These are phyloP conservation scores for Montifringilla adamsi DNA, from an alignment of 2,113 vertebrate species.

Conservation along the genomic window DNA sequence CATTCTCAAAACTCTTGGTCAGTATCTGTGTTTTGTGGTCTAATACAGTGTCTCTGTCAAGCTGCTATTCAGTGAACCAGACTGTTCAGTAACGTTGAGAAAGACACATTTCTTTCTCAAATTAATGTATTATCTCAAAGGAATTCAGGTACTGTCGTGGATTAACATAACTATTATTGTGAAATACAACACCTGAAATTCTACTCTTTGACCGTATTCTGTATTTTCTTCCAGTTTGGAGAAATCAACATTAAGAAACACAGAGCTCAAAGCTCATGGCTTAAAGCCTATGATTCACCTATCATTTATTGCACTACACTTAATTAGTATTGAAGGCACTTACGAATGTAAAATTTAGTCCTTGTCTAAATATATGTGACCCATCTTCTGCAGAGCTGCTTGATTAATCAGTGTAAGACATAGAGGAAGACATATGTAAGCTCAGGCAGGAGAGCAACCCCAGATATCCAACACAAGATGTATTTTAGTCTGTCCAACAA, in stretches of 20 bases:
- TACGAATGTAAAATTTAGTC: not conserved
- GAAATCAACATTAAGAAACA: not conserved
- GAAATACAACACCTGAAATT: not conserved
- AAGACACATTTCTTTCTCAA: not conserved
- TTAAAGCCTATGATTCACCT: not conserved
- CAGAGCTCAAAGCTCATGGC: not conserved
- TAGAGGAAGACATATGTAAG: not conserved
- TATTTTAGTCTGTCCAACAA: not conserved
- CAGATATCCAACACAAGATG: not conserved
- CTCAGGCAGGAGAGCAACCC: not conserved
- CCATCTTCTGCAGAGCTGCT: not conserved
- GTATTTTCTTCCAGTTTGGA: not conserved
- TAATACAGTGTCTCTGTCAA: not conserved
- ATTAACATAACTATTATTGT: not conserved
- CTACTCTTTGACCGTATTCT: not conserved
- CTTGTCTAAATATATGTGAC: not conserved
- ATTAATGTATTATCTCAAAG: not conserved
- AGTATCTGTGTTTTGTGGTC: not conserved
- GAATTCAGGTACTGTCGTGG: not conserved
- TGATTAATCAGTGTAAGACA: not conserved
- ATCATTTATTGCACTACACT: not conserved
- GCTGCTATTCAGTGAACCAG: not conserved
- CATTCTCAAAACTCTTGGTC: not conserved
- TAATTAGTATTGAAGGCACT: not conserved
- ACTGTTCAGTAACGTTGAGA: not conserved